Evolutionary conservation across 2,113 vertebrate genomes (phyloP), one percentile per base, ranked within the genome.

Genomic region (Oryzias javanicus): DNA sequence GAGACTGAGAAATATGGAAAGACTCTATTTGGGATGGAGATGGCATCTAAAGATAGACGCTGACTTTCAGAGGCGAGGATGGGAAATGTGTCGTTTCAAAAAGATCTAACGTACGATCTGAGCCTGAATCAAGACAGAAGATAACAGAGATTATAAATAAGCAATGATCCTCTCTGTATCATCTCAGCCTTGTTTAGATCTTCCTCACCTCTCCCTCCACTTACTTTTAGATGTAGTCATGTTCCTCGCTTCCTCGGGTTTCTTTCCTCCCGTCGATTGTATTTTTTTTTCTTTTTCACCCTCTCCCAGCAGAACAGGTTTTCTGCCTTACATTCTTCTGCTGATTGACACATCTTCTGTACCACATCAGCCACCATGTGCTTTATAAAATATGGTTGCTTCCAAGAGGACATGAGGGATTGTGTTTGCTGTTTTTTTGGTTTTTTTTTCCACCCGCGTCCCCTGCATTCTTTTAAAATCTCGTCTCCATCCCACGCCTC

Each of bases 141-240:
- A 78, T 67, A 85, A 82, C 68, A 74, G 54, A 73, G 75, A 71
- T 75, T 70, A 87, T 84, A 86, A 90, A 88, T 84, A 86, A 88
- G 72, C 67, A 24, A 89, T 82, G 76, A 44, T 50, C 69, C 70
- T 18, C 49, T 55, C 55, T 67, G 45, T 35, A 40, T 75, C 58
- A 62, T 67, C 40, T 45, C 50, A 58, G 44, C 42, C 61, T 45
- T 59, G 13, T 76, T 64, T 40, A 44, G 40, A 55, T 64, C 49
- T 72, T n/a, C 14, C 64, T 66, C 68, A 70, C 48, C 49, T 53
- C 49, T 52, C 35, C 8, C 55, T 78, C 53, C 49, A 54, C 42
- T 18, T 55, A 57, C 69, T 67, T 71, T 67, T 58, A 50, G 60
- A 77, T 42, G 22, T 58, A 24, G 40, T 47, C 17, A 1, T 40